Conservation (phyloP, 2,888 invertebrate genomes). For the Aproaerema taeniolella region DNA sequence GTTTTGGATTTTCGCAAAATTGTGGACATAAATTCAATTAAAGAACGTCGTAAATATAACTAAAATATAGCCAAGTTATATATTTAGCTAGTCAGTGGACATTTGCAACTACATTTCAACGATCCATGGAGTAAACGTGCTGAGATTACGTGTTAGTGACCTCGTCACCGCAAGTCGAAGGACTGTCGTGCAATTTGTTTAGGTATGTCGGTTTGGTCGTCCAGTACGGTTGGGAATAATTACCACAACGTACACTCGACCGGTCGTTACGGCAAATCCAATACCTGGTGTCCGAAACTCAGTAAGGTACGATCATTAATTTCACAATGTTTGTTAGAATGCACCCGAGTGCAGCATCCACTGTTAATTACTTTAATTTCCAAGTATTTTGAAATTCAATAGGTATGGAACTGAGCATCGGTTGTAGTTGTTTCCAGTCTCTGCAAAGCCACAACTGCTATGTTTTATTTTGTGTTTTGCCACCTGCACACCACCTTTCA, state of each 20-base stretch:
- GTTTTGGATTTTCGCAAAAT: no score
- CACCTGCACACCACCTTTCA: not conserved
- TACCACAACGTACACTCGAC: conserved; percentile 58
- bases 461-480: not conserved
- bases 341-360: conserved; percentile 8
- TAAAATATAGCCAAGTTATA: no score
- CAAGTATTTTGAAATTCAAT: conserved; percentile 10
- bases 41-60: no score
- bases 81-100: no score
- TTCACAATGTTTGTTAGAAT: not conserved
- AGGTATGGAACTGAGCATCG: conserved; percentile 7
- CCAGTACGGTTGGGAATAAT: conserved; percentile 79
- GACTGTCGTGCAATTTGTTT: conserved; percentile 63
- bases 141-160: conserved; percentile 35
- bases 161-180: conserved; percentile 58
- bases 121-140: conserved; percentile 10
- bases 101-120: no score
- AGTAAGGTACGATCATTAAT: conserved; percentile 60
- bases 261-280: conserved; percentile 60
- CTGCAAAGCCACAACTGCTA: conserved; percentile 2
- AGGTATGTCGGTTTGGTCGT: conserved; percentile 86
- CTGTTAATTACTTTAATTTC: conserved; percentile 4
- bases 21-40: no score
- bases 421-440: conserved; percentile 11
- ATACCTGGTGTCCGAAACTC: conserved; percentile 68